phyloP scores from a whole-genome alignment of 2,113 vertebrate genomes.

The Lophotis ruficrista region DNA sequence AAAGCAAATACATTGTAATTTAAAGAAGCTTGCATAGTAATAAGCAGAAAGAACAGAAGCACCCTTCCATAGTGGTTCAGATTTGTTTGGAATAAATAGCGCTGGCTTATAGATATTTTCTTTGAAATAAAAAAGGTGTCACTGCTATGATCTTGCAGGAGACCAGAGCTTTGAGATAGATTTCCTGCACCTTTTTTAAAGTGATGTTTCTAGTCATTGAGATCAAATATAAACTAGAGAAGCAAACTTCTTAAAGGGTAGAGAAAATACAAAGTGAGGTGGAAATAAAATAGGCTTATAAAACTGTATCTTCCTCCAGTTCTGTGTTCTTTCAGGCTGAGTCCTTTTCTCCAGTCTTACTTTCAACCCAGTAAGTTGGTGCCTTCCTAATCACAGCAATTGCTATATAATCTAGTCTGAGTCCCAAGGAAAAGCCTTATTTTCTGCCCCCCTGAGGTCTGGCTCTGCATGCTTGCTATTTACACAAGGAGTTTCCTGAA shows the following conservation, averaged over 20 bases:
- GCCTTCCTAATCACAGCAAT: neutral
- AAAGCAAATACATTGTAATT: neutral
- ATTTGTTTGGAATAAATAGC: neutral
- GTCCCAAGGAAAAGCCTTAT: neutral
- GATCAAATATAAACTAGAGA: slow-evolving; percentile 25
- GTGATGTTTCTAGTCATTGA: neutral
- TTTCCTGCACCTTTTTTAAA: neutral
- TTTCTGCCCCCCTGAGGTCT: neutral
- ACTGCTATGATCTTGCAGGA: neutral
- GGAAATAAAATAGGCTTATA: neutral
- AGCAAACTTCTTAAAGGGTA: neutral
- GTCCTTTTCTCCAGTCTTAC: neutral
- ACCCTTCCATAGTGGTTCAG: neutral
- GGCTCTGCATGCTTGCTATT: neutral
- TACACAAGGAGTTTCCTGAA: neutral
- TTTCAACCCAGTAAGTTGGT: neutral
- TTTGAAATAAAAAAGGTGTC: neutral
- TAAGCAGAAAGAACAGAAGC: neutral
- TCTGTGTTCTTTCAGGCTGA: neutral
- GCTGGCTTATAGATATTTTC: neutral
- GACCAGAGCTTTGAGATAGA: neutral
- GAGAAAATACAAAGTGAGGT: neutral
- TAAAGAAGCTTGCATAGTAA: neutral
- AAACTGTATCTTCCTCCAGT: neutral
- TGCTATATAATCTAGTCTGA: fast-evolving